phyloP scores from a whole-genome alignment of 1,140 invertebrate species.

The Penaeus japonicus region DNA sequence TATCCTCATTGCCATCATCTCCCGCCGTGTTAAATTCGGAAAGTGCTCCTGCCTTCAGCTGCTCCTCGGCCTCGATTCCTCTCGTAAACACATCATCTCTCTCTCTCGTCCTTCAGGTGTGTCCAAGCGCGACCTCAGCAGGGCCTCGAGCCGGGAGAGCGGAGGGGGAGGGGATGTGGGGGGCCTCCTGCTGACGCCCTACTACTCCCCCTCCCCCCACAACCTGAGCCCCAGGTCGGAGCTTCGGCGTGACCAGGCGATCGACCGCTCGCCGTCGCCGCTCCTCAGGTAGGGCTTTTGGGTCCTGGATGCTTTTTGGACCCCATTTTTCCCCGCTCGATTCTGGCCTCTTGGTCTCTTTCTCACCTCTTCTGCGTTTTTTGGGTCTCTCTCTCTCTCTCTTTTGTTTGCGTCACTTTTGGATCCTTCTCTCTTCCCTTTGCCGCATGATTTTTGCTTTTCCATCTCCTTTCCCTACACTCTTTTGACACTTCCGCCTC shows the following conservation, averaged over 20 bases:
- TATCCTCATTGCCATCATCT: too few relatives aligned
- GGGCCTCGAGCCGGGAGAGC: constrained; percentile 33
- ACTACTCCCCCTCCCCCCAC: constrained; percentile 44
- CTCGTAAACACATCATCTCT: background rate
- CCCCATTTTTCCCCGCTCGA: too few relatives aligned
- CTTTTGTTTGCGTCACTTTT: too few relatives aligned
- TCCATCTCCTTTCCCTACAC: background rate
- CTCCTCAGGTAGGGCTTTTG: constrained; percentile 23
- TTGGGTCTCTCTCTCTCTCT: background rate
- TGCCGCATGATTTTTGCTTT: background rate
- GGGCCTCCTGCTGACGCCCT: constrained; percentile 13
- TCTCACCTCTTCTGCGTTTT: too few relatives aligned
- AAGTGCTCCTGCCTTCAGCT: too few relatives aligned
- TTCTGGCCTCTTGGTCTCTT: too few relatives aligned
- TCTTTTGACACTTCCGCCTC: background rate
- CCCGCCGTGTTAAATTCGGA: too few relatives aligned
- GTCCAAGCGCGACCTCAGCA: constrained; percentile 37
- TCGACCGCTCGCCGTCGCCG: constrained; percentile 33
- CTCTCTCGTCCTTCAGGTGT: background rate
- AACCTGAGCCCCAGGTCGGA: constrained; percentile 35
- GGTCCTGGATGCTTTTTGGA: background rate
- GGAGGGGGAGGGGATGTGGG: constrained; percentile 28
- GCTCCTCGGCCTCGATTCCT: too few relatives aligned
- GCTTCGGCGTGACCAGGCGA: constrained; percentile 29
- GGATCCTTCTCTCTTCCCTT: background rate